phyloP scores from a whole-genome alignment of 2,113 vertebrate genomes.

The Pao palembangensis region DNA sequence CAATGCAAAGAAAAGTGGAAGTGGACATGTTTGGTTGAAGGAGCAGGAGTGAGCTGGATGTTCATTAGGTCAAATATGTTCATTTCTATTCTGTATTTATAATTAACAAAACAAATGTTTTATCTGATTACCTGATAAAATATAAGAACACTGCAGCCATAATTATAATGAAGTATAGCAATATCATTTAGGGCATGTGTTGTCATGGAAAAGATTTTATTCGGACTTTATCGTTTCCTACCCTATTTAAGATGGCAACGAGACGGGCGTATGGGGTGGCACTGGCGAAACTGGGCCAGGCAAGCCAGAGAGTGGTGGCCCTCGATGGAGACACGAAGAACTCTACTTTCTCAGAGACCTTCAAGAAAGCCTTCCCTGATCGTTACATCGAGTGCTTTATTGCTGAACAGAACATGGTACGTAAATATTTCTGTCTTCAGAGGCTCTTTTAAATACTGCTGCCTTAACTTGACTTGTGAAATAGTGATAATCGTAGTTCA shows the following conservation, averaged over 20 bases:
- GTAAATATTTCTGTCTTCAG: neutral
- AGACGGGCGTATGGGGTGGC: slow-evolving; percentile 80
- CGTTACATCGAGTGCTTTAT: slow-evolving; percentile 85
- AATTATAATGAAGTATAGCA: too few species aligned
- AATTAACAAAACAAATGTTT: too few species aligned
- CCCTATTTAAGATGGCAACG: slow-evolving; percentile 74
- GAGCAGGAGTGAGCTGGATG: too few species aligned
- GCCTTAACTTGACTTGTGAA: neutral
- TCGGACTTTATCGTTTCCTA: neutral
- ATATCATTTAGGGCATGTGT: too few species aligned
- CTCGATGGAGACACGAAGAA: slow-evolving; percentile 86
- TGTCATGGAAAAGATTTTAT: neutral
- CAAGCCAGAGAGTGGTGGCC: slow-evolving; percentile 77
- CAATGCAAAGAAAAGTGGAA: too few species aligned
- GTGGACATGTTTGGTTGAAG: too few species aligned
- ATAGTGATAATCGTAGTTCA: neutral
- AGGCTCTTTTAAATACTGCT: neutral
- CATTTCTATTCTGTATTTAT: too few species aligned
- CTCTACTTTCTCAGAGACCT: slow-evolving; percentile 82
- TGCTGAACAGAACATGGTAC: slow-evolving; percentile 86
- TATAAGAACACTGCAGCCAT: too few species aligned
- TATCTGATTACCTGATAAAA: too few species aligned
- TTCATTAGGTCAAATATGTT: too few species aligned
- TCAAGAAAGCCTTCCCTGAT: slow-evolving; percentile 81
- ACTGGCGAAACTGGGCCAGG: slow-evolving; percentile 77